Percentiles rank a stretch among this genome's conserved stretches.
phyloP scores from a whole-genome alignment of 2,888 invertebrate species.

The Melinaea marsaeus region DNA sequence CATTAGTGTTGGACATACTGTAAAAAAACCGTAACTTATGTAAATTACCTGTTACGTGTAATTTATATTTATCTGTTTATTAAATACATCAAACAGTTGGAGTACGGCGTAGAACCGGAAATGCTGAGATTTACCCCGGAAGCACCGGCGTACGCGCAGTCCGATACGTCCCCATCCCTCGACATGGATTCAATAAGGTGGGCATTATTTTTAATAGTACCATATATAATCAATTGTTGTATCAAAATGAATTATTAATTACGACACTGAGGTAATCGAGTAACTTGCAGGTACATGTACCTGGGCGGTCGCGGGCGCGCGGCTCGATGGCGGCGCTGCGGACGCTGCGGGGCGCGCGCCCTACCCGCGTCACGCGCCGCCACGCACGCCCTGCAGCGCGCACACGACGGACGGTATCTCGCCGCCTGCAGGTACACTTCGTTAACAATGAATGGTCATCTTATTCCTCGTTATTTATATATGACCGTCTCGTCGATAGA shows the following conservation, averaged over 20 bases:
- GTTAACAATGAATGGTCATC: too few relatives aligned
- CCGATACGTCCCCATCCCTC: constrained; percentile 71
- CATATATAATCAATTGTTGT: not conserved
- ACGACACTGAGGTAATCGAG: too few relatives aligned
- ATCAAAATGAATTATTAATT: too few relatives aligned
- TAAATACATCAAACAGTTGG: constrained; percentile 73
- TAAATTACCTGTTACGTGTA: too few relatives aligned
- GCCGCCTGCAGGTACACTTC: constrained; percentile 52
- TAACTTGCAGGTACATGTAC: constrained; percentile 62
- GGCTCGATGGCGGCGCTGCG: constrained; percentile 55
- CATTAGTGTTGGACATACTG: too few relatives aligned
- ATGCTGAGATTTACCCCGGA: constrained; percentile 82
- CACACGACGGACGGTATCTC: constrained; percentile 56
- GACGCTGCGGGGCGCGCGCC: constrained; percentile 59
- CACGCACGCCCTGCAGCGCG: constrained; percentile 52
- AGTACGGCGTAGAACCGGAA: constrained; percentile 89
- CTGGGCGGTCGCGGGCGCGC: constrained; percentile 55
- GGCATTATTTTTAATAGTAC: too few relatives aligned
- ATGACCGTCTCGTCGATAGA: too few relatives aligned
- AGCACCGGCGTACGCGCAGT: constrained; percentile 76
- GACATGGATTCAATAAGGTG: constrained; percentile 80
- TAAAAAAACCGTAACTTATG: too few relatives aligned
- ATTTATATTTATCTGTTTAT: too few relatives aligned
- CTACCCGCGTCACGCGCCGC: constrained; percentile 40
- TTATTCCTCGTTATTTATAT: too few relatives aligned